phyloP scores from a whole-genome alignment of 2,113 vertebrate genomes.

The Todiramphus saurophagus region DNA sequence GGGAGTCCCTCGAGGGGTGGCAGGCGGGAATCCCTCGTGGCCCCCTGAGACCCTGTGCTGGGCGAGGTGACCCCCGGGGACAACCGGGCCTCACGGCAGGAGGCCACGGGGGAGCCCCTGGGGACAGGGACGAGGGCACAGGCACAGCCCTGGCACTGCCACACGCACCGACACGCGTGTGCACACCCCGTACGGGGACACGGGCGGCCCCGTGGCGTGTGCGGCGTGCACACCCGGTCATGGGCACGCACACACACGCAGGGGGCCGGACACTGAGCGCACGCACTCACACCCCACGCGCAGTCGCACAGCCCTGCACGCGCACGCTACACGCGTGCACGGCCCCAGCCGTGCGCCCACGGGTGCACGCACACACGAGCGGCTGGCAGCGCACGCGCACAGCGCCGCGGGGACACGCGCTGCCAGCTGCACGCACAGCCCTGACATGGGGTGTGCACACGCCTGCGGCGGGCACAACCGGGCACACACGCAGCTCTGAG shows the following conservation, averaged over 20 bases:
- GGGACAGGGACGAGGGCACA: not conserved
- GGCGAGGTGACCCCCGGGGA: not conserved
- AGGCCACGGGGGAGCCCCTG: not conserved
- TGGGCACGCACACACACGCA: accelerated
- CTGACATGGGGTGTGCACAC: not conserved
- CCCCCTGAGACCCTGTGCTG: not conserved
- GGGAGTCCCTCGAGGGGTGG: not conserved
- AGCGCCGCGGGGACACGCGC: not conserved
- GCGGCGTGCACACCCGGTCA: accelerated
- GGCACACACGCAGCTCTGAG: not conserved
- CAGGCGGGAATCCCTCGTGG: accelerated
- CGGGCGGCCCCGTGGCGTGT: accelerated
- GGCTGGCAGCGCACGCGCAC: not conserved
- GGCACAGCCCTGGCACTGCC: too few relatives aligned
- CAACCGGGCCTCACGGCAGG: not conserved
- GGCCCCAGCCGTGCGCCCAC: not conserved
- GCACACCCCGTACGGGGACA: not conserved
- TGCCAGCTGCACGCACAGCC: not conserved
- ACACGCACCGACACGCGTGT: accelerated
- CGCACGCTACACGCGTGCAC: accelerated
- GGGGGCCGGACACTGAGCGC: not conserved
- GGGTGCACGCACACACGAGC: not conserved
- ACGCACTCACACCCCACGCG: not conserved
- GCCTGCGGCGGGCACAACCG: not conserved
- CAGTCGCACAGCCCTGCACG: not conserved